These are phyloP conservation scores for Cephonodes hylas DNA, from an alignment of 2,888 invertebrate genomes.

Conservation along the genomic window DNA sequence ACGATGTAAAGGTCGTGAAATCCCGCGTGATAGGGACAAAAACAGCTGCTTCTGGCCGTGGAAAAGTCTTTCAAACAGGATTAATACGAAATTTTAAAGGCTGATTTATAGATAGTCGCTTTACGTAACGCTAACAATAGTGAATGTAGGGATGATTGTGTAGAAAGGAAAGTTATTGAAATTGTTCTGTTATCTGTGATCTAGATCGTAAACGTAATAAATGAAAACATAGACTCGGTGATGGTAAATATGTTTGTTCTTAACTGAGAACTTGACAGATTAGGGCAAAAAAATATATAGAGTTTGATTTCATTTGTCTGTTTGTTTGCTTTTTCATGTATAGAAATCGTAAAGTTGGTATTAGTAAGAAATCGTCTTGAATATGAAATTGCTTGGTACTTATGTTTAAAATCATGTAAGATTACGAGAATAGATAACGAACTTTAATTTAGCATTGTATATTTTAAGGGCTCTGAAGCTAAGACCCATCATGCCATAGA, in stretches of 20 bases:
- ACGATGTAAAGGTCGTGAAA: constrained; percentile 19
- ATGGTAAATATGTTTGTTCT: not conserved
- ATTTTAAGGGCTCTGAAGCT: too few species aligned
- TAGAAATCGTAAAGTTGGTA: too few species aligned
- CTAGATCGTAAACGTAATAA: not conserved
- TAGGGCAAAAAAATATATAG: too few species aligned
- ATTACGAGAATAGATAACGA: too few species aligned
- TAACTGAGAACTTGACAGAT: too few species aligned
- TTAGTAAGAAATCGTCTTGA: too few species aligned
- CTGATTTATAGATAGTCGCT: not conserved
- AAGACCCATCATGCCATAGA: too few species aligned
- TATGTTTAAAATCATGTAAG: too few species aligned
- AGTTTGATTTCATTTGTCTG: too few species aligned
- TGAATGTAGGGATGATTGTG: constrained; percentile 10
- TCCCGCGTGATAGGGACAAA: constrained; percentile 33
- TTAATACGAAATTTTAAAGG: not conserved
- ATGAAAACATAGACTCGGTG: not conserved
- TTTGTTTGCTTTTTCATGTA: too few species aligned
- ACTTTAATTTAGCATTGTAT: too few species aligned
- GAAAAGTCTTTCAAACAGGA: not conserved
- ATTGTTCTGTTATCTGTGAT: not conserved
- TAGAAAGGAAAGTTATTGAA: not conserved
- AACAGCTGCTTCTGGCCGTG: constrained; percentile 28
- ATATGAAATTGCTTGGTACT: too few species aligned
- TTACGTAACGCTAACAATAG: not conserved